phyloP scores from a whole-genome alignment of 2,113 vertebrate species.

The Nannobrachium achirus region DNA sequence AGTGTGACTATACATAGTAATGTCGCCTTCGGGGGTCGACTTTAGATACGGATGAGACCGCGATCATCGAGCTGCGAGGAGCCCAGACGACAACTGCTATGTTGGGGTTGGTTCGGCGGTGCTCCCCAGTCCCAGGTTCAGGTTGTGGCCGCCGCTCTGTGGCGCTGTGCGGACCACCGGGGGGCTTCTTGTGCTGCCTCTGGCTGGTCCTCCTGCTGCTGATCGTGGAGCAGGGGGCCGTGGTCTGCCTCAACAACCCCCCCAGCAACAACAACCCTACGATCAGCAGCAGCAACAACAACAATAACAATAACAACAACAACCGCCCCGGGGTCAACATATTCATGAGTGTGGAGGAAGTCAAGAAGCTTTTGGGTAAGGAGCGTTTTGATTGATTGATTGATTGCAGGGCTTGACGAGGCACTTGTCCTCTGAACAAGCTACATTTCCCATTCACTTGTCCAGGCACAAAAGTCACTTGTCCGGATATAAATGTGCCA shows the following conservation, averaged over 20 bases:
- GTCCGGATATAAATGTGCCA: too few species aligned
- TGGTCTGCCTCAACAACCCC: conserved; percentile 66
- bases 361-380: conserved; percentile 83
- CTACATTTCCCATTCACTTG: too few species aligned
- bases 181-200: conserved; percentile 58
- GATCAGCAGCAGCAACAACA: conserved; percentile 39
- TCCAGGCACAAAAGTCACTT: too few species aligned
- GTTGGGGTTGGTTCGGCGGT: conserved; percentile 63
- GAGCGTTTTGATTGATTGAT: too few species aligned
- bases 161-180: conserved; percentile 69
- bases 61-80: conserved; percentile 52
- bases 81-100: conserved; percentile 65
- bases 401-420: too few species aligned
- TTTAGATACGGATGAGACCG: conserved; percentile 77
- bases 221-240: conserved; percentile 70
- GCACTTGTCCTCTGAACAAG: too few species aligned
- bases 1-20: conserved; percentile 57
- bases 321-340: conserved; percentile 76
- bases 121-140: conserved; percentile 61
- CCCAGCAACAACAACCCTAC: conserved; percentile 53
- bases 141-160: conserved; percentile 70
- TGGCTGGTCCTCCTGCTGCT: conserved; percentile 75
- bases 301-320: conserved; percentile 36
- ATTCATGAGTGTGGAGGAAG: conserved; percentile 83
- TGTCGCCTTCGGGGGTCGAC: conserved; percentile 76